Evolutionary conservation across 2,797 vertebrate genomes (phyloP), one percentile per base, ranked within the genome.

Genomic region (Triplophysa bombifrons): DNA sequence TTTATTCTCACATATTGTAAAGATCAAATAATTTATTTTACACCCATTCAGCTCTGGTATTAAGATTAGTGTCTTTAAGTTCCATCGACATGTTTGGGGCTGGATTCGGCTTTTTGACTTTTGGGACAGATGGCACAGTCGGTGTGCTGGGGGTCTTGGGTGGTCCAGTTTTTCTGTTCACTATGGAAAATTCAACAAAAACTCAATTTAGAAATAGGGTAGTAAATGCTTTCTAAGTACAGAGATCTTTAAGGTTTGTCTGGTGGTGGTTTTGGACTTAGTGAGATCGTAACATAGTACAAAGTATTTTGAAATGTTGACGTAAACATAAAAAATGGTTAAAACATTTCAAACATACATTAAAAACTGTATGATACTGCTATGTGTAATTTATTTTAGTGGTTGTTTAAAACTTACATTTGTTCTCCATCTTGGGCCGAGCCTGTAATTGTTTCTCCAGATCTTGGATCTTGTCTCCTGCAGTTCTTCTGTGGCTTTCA

Each of bases 401-500:
- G 14, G 3, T 19, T 55, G 11, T 25, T 20, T 55, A 27, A 51
- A 5, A 72, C 80, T 58, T 74, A 72, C 65, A 78, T 72, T 71
- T 82, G 55, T 78, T 50, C 72, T 88, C 82, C 67, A 82, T 30
- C 72, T 56, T 85, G 56, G 61, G 27, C 7, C 3, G 84, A 56
- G 86, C 81, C 74, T 92, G 85, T 80, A 92, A 82, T 7, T 91
- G 74, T 46, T 78, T 86, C 84, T 96, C 92, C 48, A 97, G 85
- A 30, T 95, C 91, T 55, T 89, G 90, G 79, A 95, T 95, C 89
- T 85, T 95, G 76, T 91, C 22, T 78, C 89, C 83, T 94, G 92
- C 63, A 96, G 88, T 30, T 90, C 91, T 84, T 96, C 93, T 68
- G 95, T 93, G 41, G 93, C 91, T 69, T 83, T 80, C 71, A 94